Conservation (phyloP, 2,113 vertebrate genomes). For the Genyomyrus donnyi region DNA sequence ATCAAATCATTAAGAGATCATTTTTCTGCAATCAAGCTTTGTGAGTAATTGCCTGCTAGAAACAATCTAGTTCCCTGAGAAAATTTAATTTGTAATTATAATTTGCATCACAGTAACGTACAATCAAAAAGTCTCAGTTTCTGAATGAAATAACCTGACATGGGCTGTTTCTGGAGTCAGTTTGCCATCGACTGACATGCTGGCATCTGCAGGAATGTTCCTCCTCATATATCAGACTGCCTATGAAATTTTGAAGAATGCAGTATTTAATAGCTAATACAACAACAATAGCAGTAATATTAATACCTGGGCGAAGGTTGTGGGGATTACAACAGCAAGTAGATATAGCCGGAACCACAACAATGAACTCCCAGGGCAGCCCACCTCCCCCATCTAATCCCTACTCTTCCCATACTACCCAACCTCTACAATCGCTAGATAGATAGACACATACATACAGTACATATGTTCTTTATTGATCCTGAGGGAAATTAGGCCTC, state of each 20-base stretch:
- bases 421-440: neutral
- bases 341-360: neutral
- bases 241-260: neutral
- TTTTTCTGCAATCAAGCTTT: slow-evolving; percentile 7
- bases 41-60: neutral
- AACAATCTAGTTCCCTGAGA: neutral
- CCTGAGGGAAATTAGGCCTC: neutral
- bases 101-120: neutral
- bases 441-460: neutral
- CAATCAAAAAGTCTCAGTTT: neutral
- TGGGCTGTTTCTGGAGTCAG: neutral
- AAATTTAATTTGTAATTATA: slow-evolving; percentile 8
- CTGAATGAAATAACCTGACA: neutral
- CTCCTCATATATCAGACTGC: neutral
- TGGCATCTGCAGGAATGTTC: neutral
- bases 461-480: neutral
- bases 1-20: slow-evolving; percentile 6
- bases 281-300: neutral
- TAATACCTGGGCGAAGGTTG: neutral
- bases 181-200: neutral
- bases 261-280: neutral
- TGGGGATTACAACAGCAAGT: neutral
- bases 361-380: neutral
- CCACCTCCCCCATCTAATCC: neutral
- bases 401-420: neutral